A percentile compares a stretch with the other conserved stretches of the same genome.
These are phyloP conservation scores for Cryptophagus acutangulus DNA, from an alignment of 2,888 invertebrate genomes.

Conservation along the genomic window DNA sequence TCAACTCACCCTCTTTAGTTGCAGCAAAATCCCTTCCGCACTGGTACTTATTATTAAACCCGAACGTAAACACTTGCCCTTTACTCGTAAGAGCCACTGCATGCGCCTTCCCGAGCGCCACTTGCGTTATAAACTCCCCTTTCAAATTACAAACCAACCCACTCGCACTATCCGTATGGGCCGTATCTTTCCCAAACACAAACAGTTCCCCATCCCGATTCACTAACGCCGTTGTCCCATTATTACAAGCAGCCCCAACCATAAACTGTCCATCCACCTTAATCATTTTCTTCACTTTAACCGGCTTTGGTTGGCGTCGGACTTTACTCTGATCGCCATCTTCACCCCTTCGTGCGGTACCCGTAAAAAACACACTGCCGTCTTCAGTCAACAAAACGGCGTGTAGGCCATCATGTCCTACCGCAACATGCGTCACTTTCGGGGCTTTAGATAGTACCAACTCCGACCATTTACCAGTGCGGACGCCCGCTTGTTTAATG, in stretches of 20 bases:
- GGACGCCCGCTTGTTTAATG: constrained; percentile 61
- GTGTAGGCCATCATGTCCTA: constrained; percentile 92
- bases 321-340: constrained; percentile 79
- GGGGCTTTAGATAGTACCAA: constrained; percentile 65
- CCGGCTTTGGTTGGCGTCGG: constrained; percentile 81
- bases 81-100: constrained; percentile 82
- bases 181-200: constrained; percentile 92
- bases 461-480: constrained; percentile 58
- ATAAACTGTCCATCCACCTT: constrained; percentile 84
- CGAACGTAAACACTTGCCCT: constrained; percentile 91
- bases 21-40: constrained; percentile 82
- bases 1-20: constrained; percentile 54
- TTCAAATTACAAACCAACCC: constrained; percentile 48
- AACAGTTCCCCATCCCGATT: constrained; percentile 84
- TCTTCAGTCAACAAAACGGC: constrained; percentile 88
- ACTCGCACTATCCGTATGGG: constrained; percentile 69
- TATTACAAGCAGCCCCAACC: constrained; percentile 84
- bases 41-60: constrained; percentile 96
- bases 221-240: constrained; percentile 89
- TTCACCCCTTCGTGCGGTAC: constrained; percentile 86
- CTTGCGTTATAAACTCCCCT: constrained; percentile 52
- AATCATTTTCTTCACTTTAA: constrained; percentile 87
- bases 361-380: constrained; percentile 82
- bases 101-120: constrained; percentile 93
- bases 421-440: constrained; percentile 70